Percentiles rank a stretch among this genome's conserved stretches.
Conservation (phyloP, 1,140 invertebrate species). For the Meteorus sp. region DNA sequence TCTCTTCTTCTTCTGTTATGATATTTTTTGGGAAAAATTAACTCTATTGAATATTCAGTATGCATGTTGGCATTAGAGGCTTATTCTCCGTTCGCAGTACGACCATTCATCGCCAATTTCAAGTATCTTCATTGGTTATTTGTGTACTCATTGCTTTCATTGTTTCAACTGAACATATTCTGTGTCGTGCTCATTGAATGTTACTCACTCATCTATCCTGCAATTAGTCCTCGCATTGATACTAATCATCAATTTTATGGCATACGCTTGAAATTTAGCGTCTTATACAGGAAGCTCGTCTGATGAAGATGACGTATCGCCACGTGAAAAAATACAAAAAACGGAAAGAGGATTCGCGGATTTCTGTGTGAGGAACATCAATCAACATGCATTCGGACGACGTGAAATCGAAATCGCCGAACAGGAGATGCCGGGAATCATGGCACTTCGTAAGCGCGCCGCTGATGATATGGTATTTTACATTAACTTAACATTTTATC, state of each 20-base stretch:
- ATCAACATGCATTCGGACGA: conserved; percentile 89
- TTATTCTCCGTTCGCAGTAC: neutral
- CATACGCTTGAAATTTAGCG: conserved; percentile 59
- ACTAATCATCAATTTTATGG: conserved; percentile 43
- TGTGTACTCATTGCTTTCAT: too few relatives aligned
- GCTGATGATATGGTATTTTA: conserved; percentile 81
- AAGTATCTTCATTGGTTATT: too few relatives aligned
- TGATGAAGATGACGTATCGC: conserved; percentile 82
- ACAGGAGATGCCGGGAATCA: conserved; percentile 98
- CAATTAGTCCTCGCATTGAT: conserved; percentile 27
- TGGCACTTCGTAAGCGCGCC: conserved; percentile 88
- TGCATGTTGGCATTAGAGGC: neutral
- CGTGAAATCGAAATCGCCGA: conserved; percentile 98
- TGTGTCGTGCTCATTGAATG: conserved; percentile 7
- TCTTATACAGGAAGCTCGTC: conserved; percentile 89
- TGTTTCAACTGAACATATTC: conserved; percentile 5
- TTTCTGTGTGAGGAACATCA: conserved; percentile 91
- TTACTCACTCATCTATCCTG: conserved; percentile 2
- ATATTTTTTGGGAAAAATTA: too few relatives aligned
- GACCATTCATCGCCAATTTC: neutral
- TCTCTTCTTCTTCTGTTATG: too few relatives aligned
- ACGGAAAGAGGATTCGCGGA: conserved; percentile 79
- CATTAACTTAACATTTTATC: neutral
- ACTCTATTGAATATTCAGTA: conserved; percentile 21
- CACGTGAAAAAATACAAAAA: conserved; percentile 83